Evolutionary conservation across 2,113 vertebrate genomes (phyloP).

Genomic region (Lipophrys pholis): DNA sequence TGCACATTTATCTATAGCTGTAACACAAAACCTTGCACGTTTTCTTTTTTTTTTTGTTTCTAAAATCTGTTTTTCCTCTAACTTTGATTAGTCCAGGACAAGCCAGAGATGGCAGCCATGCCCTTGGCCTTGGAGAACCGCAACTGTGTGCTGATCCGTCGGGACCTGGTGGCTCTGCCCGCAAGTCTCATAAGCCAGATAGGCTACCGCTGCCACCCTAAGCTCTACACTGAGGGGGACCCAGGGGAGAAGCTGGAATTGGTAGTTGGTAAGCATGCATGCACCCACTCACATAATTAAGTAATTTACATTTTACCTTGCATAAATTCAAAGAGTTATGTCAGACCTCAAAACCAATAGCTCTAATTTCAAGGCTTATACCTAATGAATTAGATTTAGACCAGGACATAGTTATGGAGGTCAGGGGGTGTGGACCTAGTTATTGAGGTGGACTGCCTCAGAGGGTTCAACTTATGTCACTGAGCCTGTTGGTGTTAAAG

Average conservation of each 20-base stretch:
- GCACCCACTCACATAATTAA: background rate
- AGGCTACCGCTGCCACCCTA: conserved; percentile 98
- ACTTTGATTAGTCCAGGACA: conserved; percentile 85
- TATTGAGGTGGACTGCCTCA: background rate
- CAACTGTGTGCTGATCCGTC: conserved; percentile 94
- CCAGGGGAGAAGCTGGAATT: conserved; percentile 98
- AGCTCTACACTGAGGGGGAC: conserved; percentile 98
- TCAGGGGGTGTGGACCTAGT: background rate
- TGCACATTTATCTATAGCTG: conserved; percentile 11
- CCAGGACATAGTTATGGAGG: conserved; percentile 1
- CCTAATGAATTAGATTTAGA: conserved; percentile 2
- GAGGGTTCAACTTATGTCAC: background rate
- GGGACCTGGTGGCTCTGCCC: conserved; percentile 95
- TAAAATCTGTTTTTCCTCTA: conserved; percentile 15
- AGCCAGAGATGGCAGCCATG: conserved; percentile 86
- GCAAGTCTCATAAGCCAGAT: conserved; percentile 99
- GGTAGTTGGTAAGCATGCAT: conserved; percentile 88
- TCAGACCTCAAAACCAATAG: background rate
- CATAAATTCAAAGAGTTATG: conserved; percentile 10
- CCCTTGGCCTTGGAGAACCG: conserved; percentile 91
- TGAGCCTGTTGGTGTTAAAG: conserved; percentile 4
- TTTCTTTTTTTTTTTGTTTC: background rate
- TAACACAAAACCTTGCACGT: conserved; percentile 7
- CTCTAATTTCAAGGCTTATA: conserved; percentile 1
- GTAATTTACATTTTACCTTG: background rate